Conservation (phyloP, 92 coral and sea anemone species). For the Actinostola sp. region DNA sequence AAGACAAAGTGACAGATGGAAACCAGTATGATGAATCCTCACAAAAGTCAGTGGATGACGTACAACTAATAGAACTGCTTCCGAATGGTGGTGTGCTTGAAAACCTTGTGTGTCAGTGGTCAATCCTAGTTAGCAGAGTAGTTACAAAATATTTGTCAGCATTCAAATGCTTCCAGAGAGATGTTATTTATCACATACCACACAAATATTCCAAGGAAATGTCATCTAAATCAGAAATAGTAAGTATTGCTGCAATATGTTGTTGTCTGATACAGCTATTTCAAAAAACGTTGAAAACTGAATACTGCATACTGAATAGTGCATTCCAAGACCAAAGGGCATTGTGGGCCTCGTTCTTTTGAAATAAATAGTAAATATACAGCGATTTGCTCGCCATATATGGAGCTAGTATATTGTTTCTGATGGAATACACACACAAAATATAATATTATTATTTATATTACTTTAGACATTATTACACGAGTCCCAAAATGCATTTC, state of each 20-base stretch:
- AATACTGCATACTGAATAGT: too few species aligned
- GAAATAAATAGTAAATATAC: too few species aligned
- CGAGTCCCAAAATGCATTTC: too few species aligned
- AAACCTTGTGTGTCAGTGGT: constrained; percentile 34
- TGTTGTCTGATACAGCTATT: too few species aligned
- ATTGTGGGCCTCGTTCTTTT: too few species aligned
- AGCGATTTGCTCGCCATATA: too few species aligned
- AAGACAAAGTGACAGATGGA: background rate
- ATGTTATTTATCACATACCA: constrained; percentile 31
- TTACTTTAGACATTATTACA: too few species aligned
- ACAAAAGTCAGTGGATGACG: background rate
- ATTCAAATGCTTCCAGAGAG: background rate
- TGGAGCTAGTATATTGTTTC: too few species aligned
- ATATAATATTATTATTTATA: too few species aligned
- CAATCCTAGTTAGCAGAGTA: constrained; percentile 24
- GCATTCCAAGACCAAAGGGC: too few species aligned
- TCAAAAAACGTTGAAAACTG: too few species aligned
- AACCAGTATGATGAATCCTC: background rate
- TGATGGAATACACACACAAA: too few species aligned
- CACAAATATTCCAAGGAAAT: constrained; percentile 28
- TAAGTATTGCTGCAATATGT: constrained; percentile 15
- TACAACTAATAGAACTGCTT: constrained; percentile 21
- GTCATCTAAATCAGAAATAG: constrained; percentile 15
- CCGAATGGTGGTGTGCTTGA: constrained; percentile 2
- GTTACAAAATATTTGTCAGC: constrained; percentile 24